Conservation (phyloP, 1,140 invertebrate species). For the Ptiloglossa arizonensis region DNA sequence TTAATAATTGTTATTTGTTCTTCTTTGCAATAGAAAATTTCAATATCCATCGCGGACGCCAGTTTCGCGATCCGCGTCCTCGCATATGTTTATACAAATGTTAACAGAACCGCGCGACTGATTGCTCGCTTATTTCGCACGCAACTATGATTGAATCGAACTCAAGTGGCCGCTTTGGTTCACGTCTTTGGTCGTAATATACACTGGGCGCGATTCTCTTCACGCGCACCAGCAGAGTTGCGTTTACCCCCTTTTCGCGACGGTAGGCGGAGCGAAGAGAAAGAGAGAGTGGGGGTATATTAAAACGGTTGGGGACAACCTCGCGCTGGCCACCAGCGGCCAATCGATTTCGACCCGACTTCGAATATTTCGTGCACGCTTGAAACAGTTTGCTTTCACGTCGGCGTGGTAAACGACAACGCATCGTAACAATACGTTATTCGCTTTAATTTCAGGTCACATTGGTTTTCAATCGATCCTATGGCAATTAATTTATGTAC, state of each 20-base stretch:
- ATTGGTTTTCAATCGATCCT: slow-evolving; percentile 35
- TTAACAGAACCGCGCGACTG: slow-evolving; percentile 7
- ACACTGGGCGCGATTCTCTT: no score
- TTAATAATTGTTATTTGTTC: neutral
- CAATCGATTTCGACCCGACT: neutral
- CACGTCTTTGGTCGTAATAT: neutral
- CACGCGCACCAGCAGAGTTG: neutral
- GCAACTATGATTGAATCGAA: neutral
- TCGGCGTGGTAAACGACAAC: neutral
- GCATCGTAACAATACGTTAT: slow-evolving; percentile 11
- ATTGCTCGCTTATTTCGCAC: slow-evolving; percentile 5
- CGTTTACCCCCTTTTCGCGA: neutral
- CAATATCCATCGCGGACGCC: neutral
- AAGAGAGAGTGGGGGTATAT: neutral
- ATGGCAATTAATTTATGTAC: slow-evolving; percentile 31
- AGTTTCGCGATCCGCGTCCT: neutral
- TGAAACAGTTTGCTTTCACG: slow-evolving; percentile 26
- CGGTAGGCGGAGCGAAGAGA: neutral
- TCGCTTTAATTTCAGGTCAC: slow-evolving; percentile 39
- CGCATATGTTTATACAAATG: slow-evolving; percentile 30
- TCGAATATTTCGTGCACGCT: slow-evolving; percentile 2
- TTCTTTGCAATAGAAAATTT: slow-evolving; percentile 29
- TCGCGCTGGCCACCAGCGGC: neutral
- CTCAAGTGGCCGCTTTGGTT: neutral
- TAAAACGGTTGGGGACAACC: neutral